Conservation (phyloP, 2,113 vertebrate genomes). For the Plecturocebus donacophilus region DNA sequence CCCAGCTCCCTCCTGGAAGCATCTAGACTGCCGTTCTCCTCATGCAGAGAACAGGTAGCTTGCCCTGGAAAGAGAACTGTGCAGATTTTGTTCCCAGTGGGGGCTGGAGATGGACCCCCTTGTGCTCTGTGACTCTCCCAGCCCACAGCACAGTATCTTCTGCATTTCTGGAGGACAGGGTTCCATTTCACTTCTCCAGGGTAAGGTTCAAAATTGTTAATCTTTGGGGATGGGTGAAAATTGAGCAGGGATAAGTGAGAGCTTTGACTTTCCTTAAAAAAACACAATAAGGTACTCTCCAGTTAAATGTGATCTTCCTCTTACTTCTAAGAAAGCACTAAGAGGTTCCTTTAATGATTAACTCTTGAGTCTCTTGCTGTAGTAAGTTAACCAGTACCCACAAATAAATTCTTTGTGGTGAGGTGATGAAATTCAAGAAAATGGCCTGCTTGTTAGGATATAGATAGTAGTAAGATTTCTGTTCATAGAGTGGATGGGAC, state of each 20-base stretch:
- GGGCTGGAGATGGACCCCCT: background rate
- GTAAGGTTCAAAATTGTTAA: background rate
- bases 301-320: background rate
- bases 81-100: background rate
- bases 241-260: background rate
- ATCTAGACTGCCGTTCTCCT: background rate
- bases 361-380: background rate
- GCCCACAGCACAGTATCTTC: background rate
- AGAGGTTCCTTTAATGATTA: background rate
- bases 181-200: background rate
- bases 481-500: background rate
- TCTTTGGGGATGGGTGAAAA: background rate
- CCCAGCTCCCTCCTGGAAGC: background rate
- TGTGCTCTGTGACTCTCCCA: background rate
- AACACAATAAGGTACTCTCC: background rate
- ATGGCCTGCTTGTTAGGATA: background rate
- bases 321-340: background rate
- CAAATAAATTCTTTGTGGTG: background rate
- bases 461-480: background rate
- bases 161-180: background rate
- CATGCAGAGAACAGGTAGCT: background rate
- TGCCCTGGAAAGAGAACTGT: background rate
- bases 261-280: background rate
- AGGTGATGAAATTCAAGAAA: background rate
- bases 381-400: background rate